Base-by-base conservation (phyloP, 2,888 invertebrate genomes). In the Apamea epomidion region DNA sequence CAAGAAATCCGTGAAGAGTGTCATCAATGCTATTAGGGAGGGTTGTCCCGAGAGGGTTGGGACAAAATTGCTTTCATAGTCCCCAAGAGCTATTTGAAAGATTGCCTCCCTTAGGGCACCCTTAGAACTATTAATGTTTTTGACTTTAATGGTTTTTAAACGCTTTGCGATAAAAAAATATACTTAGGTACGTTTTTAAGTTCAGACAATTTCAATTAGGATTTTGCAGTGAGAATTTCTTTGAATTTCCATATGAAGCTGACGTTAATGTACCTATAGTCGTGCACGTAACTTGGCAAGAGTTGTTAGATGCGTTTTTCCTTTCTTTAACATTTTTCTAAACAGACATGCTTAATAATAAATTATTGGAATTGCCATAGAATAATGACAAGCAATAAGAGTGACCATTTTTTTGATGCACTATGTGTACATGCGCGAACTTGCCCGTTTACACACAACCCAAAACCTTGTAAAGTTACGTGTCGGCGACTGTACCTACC, bases 31-130 rank as follows among this genome's bases (percentile, higher is more conserved):
- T 64, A 82, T 87, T 79, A 71, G 6, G 67, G 51, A 54, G 60
- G 81, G 70, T 72, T 62, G 37, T 65, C 58, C 58, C 70, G 51
- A 68, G 67, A 74, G 80, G 76, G 81, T 82, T 77, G 72, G 80
- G 64, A 84, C 76, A 87, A 88, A 88, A 88, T 87, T 81, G 84
- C 87, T 87, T 89, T 85, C 78, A 83, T 81, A 88, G 77, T 78
- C 74, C 76, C 80, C 67, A 77, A 81, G 82, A 80, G 85, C 78
- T 83, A 90, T 91, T 87, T 88, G 68, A 86, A 79, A 85, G 78
- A 91, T 90, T 87, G 86, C 86, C 78, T 76, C 76, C 77, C 71
- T 74, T 45, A 75, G 45, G 68, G 62, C 76, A 78, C 64, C 78
- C 71, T 37, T 70, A 84, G 51, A 82, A 79, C 81, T 87, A 84